Base-by-base conservation (phyloP, 2,113 vertebrate species). In the Ictalurus punctatus region DNA sequence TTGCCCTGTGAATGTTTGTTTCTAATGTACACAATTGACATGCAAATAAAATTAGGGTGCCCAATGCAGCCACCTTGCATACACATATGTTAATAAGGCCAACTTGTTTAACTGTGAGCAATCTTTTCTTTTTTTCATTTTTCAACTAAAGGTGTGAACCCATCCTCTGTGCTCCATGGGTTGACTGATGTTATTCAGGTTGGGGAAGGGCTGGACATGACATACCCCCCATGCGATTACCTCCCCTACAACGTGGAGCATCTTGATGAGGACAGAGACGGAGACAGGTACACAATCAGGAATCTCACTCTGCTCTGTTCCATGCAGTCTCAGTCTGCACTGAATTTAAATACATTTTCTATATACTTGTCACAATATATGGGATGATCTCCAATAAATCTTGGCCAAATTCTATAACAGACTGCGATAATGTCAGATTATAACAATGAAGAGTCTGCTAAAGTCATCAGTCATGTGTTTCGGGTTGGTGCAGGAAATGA, bases 231-330 rank as follows among this genome's bases (percentile, higher is more conserved):
- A 25, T 97, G 97, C 86, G 98, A 99, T 85, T 96, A 96, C 91
- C 94, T 94, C 0, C 93, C 96, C 65, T 96, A 95, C 91, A 92
- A 90, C 17, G 85, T 98, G 90, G 98, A 99, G 90, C 97, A 98
- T 89, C 94, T 98, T 87, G 97, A 99, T 94, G 98, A 99, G 59
- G 97, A 98, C 73, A 94, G 96, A 91, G 98, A 99, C 83, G 93
- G 94, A 13, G 98, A 99, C 92, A 97, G 97, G 98, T 81, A 58
- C 6, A 12, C 48, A 44, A 19, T 3, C 40, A 63, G 44, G 14
- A 59, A 52, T 44, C 78, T 34, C 27, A 13, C 6, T 86, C 2
- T 9, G 34, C 71, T 21, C 9, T 76, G 14, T 14, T 37, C 12
- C 65, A 67, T 67, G n/a, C n/a, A 6, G n/a, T 27, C 25, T 65